Percentiles rank a stretch among this genome's conserved stretches.
phyloP scores from a whole-genome alignment of 1,140 invertebrate genomes.

The Episyrphus balteatus region DNA sequence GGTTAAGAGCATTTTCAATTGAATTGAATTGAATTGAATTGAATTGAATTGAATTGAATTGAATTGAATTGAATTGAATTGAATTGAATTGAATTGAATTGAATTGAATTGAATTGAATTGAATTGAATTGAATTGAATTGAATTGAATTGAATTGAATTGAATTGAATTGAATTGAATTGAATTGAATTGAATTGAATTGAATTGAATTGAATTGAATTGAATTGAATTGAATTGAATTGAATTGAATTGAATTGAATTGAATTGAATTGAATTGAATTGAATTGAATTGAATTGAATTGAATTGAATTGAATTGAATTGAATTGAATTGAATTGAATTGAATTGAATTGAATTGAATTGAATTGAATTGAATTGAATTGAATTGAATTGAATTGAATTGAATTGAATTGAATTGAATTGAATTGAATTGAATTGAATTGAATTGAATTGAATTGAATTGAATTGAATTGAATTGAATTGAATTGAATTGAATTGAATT shows the following conservation, averaged over 20 bases:
- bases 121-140: conserved; percentile 1
- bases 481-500: too few species aligned
- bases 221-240: conserved; percentile 1
- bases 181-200: conserved; percentile 1
- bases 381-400: conserved; percentile 7
- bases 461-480: too few species aligned
- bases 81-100: conserved; percentile 5
- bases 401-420: too few species aligned
- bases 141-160: conserved; percentile 1
- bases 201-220: neutral
- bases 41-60: conserved; percentile 5
- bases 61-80: conserved; percentile 5
- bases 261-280: conserved; percentile 1
- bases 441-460: too few species aligned
- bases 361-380: conserved; percentile 5
- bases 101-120: conserved; percentile 2
- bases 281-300: conserved; percentile 1
- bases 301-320: conserved; percentile 1
- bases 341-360: neutral
- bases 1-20: neutral
- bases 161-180: conserved; percentile 1
- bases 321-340: conserved; percentile 1
- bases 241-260: neutral
- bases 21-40: conserved; percentile 6
- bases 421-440: too few species aligned